A percentile compares a stretch with the other conserved stretches of the same genome.
phyloP scores from a whole-genome alignment of 2,113 vertebrate genomes.

The Sceloporus tristichus region DNA sequence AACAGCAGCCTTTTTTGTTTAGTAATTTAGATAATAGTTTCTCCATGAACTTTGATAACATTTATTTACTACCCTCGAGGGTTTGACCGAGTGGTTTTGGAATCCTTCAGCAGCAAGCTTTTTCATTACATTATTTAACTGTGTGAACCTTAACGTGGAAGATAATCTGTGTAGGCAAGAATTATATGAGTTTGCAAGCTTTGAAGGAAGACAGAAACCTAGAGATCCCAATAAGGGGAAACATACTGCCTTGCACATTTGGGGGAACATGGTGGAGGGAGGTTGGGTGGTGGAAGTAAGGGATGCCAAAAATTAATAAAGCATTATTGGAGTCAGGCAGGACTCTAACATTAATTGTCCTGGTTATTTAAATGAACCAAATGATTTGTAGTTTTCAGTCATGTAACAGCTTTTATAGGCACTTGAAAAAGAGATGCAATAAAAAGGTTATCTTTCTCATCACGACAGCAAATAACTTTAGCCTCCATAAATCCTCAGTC shows the following conservation, averaged over 20 bases:
- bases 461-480: neutral
- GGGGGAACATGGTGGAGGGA: neutral
- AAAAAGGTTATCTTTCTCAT: neutral
- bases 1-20: constrained; percentile 73
- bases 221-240: constrained; percentile 1
- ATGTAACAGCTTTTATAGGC: neutral
- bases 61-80: constrained; percentile 78
- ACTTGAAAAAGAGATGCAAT: neutral
- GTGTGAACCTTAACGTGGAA: constrained; percentile 55
- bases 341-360: neutral
- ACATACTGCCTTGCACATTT: neutral
- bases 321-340: neutral
- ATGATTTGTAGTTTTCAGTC: neutral
- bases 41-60: constrained; percentile 77
- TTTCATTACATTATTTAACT: constrained; percentile 57
- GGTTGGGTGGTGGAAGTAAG: neutral
- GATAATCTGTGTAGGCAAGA: constrained; percentile 56
- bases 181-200: constrained; percentile 37
- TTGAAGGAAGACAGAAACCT: neutral
- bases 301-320: neutral
- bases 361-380: neutral
- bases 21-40: constrained; percentile 80
- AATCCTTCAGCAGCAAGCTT: constrained; percentile 50
- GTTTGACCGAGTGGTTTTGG: constrained; percentile 62
- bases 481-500: neutral